Percentiles rank a stretch among this genome's conserved stretches.
Conservation (phyloP, 2,888 invertebrate genomes). For the Steromphala cineraria region DNA sequence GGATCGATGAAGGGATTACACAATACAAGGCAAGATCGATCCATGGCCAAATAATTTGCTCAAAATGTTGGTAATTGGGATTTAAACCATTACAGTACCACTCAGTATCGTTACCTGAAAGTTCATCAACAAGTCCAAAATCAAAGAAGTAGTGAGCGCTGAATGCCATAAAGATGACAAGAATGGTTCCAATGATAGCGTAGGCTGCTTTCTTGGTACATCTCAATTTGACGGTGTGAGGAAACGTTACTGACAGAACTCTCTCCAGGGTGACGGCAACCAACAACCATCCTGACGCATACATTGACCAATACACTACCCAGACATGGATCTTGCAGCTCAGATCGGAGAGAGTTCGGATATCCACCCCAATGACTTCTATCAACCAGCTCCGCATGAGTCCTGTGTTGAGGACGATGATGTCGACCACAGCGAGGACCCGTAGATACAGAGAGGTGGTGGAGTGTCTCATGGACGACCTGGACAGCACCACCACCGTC, state of each 20-base stretch:
- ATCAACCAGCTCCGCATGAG: background rate
- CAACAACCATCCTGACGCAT: background rate
- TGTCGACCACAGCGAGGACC: background rate
- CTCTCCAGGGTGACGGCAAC: conserved; percentile 1
- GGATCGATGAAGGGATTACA: background rate
- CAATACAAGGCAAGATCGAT: background rate
- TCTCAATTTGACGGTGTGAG: background rate
- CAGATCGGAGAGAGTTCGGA: background rate
- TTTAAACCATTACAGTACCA: background rate
- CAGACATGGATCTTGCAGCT: conserved; percentile 1
- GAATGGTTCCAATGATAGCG: background rate
- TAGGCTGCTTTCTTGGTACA: background rate
- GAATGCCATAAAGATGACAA: background rate
- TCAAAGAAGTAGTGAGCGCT: background rate
- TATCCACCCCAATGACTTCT: background rate
- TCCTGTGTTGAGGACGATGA: background rate
- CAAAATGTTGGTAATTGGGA: background rate
- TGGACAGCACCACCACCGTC: background rate
- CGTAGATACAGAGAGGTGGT: background rate
- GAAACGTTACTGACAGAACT: background rate
- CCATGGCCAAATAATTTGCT: background rate
- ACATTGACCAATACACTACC: background rate
- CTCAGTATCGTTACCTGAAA: background rate
- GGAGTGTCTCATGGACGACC: background rate
- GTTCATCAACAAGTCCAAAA: background rate